Evolutionary conservation across 2,888 invertebrate genomes (phyloP).

Genomic region (Siphlonurus alternatus): DNA sequence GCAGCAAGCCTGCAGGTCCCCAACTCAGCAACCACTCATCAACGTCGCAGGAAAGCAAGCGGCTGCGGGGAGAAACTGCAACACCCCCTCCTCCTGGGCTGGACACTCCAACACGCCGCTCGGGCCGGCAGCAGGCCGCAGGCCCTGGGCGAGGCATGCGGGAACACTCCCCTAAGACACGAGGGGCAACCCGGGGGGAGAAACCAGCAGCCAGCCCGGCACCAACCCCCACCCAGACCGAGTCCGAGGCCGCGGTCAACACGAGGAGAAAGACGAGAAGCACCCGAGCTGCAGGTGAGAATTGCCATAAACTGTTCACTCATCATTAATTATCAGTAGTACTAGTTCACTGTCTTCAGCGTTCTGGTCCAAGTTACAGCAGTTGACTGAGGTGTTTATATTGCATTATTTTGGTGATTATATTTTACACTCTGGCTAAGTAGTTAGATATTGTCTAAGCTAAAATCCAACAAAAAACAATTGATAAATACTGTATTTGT

Average conservation of each 20-base stretch:
- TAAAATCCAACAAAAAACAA: too few species aligned
- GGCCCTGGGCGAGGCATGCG: constrained; percentile 3
- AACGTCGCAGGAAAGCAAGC: neutral
- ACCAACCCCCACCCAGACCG: constrained; percentile 4
- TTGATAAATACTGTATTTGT: too few species aligned
- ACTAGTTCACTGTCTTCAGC: neutral
- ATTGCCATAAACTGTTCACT: too few species aligned
- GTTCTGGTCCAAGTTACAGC: neutral
- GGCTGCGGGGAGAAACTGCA: neutral
- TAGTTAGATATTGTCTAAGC: too few species aligned
- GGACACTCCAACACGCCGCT: constrained; percentile 21
- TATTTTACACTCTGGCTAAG: too few species aligned
- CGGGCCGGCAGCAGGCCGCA: constrained; percentile 19
- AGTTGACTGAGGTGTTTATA: neutral
- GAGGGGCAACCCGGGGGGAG: constrained; percentile 7
- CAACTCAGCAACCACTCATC: neutral
- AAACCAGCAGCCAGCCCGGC: constrained; percentile 1
- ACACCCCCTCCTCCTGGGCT: constrained; percentile 5
- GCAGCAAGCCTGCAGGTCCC: neutral
- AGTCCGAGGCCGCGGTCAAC: constrained; percentile 15
- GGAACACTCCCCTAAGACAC: constrained; percentile 4
- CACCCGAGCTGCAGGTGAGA: constrained; percentile 16
- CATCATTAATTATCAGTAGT: too few species aligned
- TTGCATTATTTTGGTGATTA: too few species aligned
- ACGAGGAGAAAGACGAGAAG: constrained; percentile 20